phyloP scores from a whole-genome alignment of 2,797 vertebrate genomes.

The Microctenopoma stevenorrisi region DNA sequence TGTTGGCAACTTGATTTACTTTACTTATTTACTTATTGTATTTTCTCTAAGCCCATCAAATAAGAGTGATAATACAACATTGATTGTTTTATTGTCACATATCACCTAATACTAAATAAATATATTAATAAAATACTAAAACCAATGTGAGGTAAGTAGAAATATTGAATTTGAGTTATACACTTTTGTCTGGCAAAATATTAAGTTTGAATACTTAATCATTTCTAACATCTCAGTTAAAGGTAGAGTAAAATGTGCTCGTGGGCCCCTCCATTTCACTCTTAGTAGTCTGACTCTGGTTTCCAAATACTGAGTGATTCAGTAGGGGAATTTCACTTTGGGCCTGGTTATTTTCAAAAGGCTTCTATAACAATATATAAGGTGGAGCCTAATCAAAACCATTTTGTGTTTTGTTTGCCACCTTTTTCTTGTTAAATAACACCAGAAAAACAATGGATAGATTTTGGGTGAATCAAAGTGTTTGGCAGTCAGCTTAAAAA shows the following conservation, averaged over 20 bases:
- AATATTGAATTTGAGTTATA: no score
- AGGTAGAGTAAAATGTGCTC: slow-evolving; percentile 42
- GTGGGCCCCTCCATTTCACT: slow-evolving; percentile 54
- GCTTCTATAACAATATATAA: slow-evolving; percentile 39
- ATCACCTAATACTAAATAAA: no score
- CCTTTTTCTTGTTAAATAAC: slow-evolving; percentile 31
- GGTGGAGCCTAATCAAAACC: slow-evolving; percentile 41
- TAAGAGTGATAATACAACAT: no score
- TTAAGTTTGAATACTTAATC: neutral
- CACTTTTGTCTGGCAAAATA: slow-evolving; percentile 27
- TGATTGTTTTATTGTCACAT: slow-evolving; percentile 27
- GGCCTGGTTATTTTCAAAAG: slow-evolving; percentile 37
- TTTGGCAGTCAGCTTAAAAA: slow-evolving; percentile 22
- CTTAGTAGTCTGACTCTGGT: slow-evolving; percentile 54
- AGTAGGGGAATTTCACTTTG: slow-evolving; percentile 53
- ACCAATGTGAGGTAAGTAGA: no score
- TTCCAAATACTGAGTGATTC: slow-evolving; percentile 67
- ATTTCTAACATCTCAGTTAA: slow-evolving; percentile 33
- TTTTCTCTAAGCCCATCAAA: no score
- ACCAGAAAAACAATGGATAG: slow-evolving; percentile 32
- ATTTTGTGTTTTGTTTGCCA: slow-evolving; percentile 22
- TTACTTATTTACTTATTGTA: no score
- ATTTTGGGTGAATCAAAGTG: slow-evolving; percentile 31
- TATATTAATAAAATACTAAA: no score
- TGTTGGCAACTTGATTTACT: no score